Conservation (phyloP, 2,888 invertebrate species). For the Drosophila siamana region DNA sequence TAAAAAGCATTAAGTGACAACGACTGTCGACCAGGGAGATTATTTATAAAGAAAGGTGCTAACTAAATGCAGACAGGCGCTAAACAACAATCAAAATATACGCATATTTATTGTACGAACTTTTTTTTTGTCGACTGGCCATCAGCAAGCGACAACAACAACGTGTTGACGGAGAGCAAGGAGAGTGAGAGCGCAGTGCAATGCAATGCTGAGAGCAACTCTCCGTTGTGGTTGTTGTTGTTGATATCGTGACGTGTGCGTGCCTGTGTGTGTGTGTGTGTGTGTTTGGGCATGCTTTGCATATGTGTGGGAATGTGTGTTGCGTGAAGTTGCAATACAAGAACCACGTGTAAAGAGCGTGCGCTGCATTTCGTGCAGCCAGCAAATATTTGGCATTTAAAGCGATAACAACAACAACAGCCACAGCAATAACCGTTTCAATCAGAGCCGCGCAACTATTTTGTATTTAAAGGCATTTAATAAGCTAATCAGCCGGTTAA, state of each 20-base stretch:
- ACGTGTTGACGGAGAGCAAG: not conserved
- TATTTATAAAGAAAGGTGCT: conserved; percentile 56
- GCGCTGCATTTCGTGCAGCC: conserved; percentile 40
- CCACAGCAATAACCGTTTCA: not conserved
- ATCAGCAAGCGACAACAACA: conserved; percentile 34
- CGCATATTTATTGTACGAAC: conserved; percentile 35
- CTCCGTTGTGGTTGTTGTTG: conserved; percentile 12
- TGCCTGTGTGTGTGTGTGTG: conserved; percentile 39
- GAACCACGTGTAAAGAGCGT: conserved; percentile 65
- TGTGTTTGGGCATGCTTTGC: conserved; percentile 37
- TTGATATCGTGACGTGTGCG: conserved; percentile 57
- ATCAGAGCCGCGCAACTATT: conserved; percentile 4
- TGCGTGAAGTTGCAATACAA: conserved; percentile 74
- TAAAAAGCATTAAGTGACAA: conserved; percentile 35
- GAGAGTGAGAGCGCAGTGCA: conserved; percentile 15
- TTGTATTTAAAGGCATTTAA: conserved; percentile 4
- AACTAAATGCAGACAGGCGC: conserved; percentile 53
- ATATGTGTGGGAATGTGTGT: conserved; percentile 69
- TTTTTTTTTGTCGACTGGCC: conserved; percentile 22
- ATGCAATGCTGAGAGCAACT: conserved; percentile 25
- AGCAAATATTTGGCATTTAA: conserved; percentile 21
- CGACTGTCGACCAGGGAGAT: conserved; percentile 4
- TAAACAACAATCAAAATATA: conserved; percentile 44
- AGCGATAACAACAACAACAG: not conserved
- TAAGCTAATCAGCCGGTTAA: conserved; percentile 56